phyloP scores from a whole-genome alignment of 2,113 vertebrate genomes.

The Silurus glanis region DNA sequence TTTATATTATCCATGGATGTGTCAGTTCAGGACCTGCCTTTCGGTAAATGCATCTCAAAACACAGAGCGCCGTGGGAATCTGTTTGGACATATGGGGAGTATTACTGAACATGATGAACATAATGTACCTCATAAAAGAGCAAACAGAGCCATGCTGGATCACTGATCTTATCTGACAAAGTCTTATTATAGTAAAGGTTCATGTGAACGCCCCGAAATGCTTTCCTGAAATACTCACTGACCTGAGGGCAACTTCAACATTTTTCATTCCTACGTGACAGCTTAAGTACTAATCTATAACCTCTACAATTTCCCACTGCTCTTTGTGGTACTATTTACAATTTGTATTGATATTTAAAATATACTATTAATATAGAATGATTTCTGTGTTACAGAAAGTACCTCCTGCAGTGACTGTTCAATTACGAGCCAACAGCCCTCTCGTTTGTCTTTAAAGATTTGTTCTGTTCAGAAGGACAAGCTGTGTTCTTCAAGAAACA shows the following conservation, averaged over 20 bases:
- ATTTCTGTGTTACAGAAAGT: background rate
- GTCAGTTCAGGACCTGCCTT: background rate
- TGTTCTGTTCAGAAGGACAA: background rate
- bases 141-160: slow-evolving; percentile 38
- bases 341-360: background rate
- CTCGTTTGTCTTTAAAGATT: background rate
- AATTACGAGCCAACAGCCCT: background rate
- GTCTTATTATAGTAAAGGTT: slow-evolving; percentile 50
- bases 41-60: slow-evolving; percentile 36
- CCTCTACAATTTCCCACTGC: background rate
- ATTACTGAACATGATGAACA: slow-evolving; percentile 49
- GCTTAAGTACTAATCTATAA: slow-evolving; percentile 16
- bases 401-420: background rate
- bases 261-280: slow-evolving; percentile 38
- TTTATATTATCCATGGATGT: background rate
- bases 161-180: slow-evolving; percentile 52
- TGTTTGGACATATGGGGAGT: slow-evolving; percentile 53
- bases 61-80: slow-evolving; percentile 21
- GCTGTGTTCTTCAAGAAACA: background rate
- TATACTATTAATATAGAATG: background rate
- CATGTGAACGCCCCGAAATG: slow-evolving; percentile 36
- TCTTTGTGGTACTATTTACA: background rate
- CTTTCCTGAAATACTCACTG: slow-evolving; percentile 31
- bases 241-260: slow-evolving; percentile 7
- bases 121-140: slow-evolving; percentile 54